Base-by-base conservation (phyloP, 1,140 invertebrate genomes). In the Leptopilina clavipes region DNA sequence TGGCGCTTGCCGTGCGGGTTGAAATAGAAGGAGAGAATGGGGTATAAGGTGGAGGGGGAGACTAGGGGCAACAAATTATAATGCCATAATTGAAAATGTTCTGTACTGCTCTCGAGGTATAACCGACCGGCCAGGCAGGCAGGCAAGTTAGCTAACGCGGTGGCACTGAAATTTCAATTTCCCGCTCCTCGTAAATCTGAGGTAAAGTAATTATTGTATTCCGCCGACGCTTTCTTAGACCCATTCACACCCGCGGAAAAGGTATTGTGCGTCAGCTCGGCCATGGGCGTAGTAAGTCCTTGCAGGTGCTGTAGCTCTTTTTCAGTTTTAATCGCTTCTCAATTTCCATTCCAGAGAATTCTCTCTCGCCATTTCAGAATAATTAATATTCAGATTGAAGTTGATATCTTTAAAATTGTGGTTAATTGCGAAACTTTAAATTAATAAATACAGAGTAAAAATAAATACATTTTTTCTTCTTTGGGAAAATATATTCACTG, bases 121-220 rank as follows among this genome's bases (percentile, higher is more conserved):
- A 75, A 17, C 31, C 73, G 11, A 25, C 48, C 37, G 14, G 75
- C 52, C 74, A 31, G 25, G 25, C 25, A 72, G 74, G 78, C 77
- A 76, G 73, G 72, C 73, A 72, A 81, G 77, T 71, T 72, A 76
- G 76, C 52, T 72, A 79, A 73, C 78, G 77, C 72, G 79, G 79
- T 84, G 83, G 82, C 83, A 86, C 85, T 84, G 86, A 90, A 90
- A 90, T 90, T 90, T 89, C 88, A 90, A 90, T 89, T 89, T 88
- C 85, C 87, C 82, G 83, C 83, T 84, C 82, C 87, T 88, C 89
- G 86, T 89, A 90, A 90, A 90, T 90, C 88, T 88, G 86, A 87
- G 84, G 83, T 87, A 84, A 88, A 89, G 88, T 90, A 89, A 90
- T 89, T 90, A 90, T 89, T 89, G 88, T 90, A 90, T 89, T 89